Percentiles rank a stretch among this genome's conserved stretches.
Evolutionary conservation across 23 tunicate species (phyloP).

Genomic region (Styela plicata): DNA sequence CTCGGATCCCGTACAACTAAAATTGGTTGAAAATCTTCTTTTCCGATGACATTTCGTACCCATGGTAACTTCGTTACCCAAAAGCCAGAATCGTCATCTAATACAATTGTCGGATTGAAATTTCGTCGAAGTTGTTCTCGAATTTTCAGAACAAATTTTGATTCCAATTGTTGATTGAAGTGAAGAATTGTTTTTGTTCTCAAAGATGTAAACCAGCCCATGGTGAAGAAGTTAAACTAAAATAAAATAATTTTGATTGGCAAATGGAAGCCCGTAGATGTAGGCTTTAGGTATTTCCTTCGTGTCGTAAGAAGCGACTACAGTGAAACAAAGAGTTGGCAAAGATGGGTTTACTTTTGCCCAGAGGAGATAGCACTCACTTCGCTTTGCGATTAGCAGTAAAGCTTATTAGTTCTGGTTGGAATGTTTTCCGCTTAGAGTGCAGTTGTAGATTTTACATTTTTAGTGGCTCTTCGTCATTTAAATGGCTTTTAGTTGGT

Average conservation of each 20-base stretch:
- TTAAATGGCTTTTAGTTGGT: too few relatives aligned
- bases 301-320: too few relatives aligned
- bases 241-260: not conserved
- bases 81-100: conserved; percentile 52
- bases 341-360: too few relatives aligned
- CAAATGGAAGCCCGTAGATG: too few relatives aligned
- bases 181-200: conserved; percentile 50
- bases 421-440: too few relatives aligned
- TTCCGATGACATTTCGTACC: conserved; percentile 37
- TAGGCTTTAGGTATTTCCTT: too few relatives aligned
- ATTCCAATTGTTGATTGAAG: conserved; percentile 24
- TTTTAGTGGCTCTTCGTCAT: too few relatives aligned
- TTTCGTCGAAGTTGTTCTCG: conserved; percentile 25
- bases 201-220: conserved; percentile 60
- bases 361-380: too few relatives aligned
- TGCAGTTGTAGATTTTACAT: too few relatives aligned
- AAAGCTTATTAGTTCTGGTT: too few relatives aligned
- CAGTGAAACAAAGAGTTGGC: too few relatives aligned
- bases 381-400: too few relatives aligned
- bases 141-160: not conserved
- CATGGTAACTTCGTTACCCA: conserved; percentile 82
- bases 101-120: conserved; percentile 31
- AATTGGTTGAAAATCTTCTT: conserved; percentile 24
- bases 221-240: conserved; percentile 31
- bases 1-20: conserved; percentile 79